These are phyloP conservation scores for Peribatodes rhomboidaria DNA, from an alignment of 2,888 invertebrate genomes.

Conservation along the genomic window DNA sequence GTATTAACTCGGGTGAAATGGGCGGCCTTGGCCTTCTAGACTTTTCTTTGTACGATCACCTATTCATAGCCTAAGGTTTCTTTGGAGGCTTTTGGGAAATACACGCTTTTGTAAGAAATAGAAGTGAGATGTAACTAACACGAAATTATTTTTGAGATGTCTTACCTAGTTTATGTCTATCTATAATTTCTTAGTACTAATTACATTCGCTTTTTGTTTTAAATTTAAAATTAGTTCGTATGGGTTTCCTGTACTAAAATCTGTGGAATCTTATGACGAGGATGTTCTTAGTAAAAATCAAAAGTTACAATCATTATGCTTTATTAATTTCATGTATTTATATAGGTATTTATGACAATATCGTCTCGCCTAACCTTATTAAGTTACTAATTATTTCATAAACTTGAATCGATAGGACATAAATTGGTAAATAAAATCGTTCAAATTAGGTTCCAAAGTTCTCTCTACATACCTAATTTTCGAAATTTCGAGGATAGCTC, in stretches of 20 bases:
- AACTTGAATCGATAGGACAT: conserved; percentile 84
- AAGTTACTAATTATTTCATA: conserved; percentile 86
- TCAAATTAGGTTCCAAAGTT: conserved; percentile 73
- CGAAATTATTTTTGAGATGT: background rate
- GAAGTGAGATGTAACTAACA: background rate
- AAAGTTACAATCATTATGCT: conserved; percentile 86
- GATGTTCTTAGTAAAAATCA: conserved; percentile 71
- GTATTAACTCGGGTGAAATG: conserved; percentile 40
- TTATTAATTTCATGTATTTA: conserved; percentile 88
- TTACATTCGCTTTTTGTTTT: background rate
- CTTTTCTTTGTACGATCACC: conserved; percentile 27
- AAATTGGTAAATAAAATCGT: conserved; percentile 82
- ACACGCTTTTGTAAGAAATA: conserved; percentile 8
- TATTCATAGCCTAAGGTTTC: conserved; percentile 10
- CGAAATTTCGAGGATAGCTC: conserved; percentile 69
- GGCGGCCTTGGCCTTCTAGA: conserved; percentile 31
- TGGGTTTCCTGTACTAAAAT: background rate
- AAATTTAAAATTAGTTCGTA: background rate
- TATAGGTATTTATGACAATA: conserved; percentile 86
- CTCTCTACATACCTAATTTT: conserved; percentile 73
- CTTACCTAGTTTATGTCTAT: too few relatives aligned
- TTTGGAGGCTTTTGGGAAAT: conserved; percentile 14
- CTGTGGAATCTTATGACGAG: conserved; percentile 3
- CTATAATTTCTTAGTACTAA: background rate
- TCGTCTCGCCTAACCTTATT: conserved; percentile 87